A percentile compares a stretch with the other conserved stretches of the same genome.
Evolutionary conservation across 2,888 invertebrate species (phyloP).

Genomic region (Adelphocoris suturalis): DNA sequence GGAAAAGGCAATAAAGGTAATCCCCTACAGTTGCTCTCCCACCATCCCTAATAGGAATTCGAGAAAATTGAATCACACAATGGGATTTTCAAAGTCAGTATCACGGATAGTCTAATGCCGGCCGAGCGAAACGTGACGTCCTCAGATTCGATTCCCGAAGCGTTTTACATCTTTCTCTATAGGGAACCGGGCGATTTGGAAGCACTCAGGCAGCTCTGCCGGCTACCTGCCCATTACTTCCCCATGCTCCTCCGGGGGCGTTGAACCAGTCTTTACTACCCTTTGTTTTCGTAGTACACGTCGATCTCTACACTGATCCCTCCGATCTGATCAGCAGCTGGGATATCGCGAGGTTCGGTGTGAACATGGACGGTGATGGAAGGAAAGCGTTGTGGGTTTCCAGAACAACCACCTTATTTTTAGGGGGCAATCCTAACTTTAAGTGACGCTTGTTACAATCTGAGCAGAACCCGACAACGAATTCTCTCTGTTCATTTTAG

Average conservation of each 20-base stretch:
- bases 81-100: conserved; percentile 30
- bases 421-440: too few relatives aligned
- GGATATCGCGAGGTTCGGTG: neutral
- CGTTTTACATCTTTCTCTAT: conserved; percentile 49
- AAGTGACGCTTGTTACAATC: too few relatives aligned
- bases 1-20: conserved; percentile 25
- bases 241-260: conserved; percentile 27
- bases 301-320: neutral
- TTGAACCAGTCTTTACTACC: conserved; percentile 51
- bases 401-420: too few relatives aligned
- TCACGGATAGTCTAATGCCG: neutral
- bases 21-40: conserved; percentile 36
- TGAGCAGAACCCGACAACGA: too few relatives aligned
- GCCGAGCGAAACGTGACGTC: conserved; percentile 37
- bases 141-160: conserved; percentile 11
- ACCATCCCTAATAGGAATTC: conserved; percentile 31
- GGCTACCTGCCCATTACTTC: conserved; percentile 25
- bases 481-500: too few relatives aligned
- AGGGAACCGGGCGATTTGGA: conserved; percentile 35
- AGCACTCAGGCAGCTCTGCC: neutral
- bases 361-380: neutral
- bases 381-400: neutral
- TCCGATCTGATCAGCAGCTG: neutral
- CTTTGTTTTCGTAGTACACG: conserved; percentile 20
- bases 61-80: conserved; percentile 45